Evolutionary conservation across 2,113 vertebrate genomes (phyloP).

Genomic region (Accipiter virgatus): DNA sequence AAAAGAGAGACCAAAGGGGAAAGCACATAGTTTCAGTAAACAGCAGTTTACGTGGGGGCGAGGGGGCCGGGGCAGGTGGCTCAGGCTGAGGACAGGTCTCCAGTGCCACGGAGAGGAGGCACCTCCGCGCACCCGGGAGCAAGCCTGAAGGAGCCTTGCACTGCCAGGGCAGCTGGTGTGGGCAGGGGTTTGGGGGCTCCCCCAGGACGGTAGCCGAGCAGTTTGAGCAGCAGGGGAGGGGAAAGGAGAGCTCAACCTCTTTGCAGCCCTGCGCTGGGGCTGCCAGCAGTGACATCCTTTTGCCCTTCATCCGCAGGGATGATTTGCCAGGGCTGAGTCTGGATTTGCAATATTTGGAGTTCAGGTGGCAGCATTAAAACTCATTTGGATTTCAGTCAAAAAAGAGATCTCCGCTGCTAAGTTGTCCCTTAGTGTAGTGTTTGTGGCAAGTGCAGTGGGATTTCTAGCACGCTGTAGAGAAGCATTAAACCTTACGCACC

Average conservation of each 20-base stretch:
- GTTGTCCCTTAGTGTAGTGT: neutral
- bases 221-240: neutral
- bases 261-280: neutral
- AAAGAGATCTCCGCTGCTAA: neutral
- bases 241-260: neutral
- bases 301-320: neutral
- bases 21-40: neutral
- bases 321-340: neutral
- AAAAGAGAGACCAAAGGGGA: neutral
- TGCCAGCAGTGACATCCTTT: neutral
- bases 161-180: neutral
- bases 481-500: neutral
- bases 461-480: neutral
- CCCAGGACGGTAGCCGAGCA: rapidly evolving
- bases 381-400: neutral
- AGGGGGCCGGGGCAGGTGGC: neutral
- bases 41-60: rapidly evolving
- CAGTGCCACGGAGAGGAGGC: rapidly evolving
- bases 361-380: neutral
- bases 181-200: neutral
- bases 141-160: neutral
- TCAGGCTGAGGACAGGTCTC: neutral
- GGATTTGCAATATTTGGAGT: neutral
- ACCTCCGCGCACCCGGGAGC: neutral
- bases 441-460: neutral